These are phyloP conservation scores for Pantherophis alleghaniensis DNA, from an alignment of 2,797 vertebrate genomes.

Conservation along the genomic window DNA sequence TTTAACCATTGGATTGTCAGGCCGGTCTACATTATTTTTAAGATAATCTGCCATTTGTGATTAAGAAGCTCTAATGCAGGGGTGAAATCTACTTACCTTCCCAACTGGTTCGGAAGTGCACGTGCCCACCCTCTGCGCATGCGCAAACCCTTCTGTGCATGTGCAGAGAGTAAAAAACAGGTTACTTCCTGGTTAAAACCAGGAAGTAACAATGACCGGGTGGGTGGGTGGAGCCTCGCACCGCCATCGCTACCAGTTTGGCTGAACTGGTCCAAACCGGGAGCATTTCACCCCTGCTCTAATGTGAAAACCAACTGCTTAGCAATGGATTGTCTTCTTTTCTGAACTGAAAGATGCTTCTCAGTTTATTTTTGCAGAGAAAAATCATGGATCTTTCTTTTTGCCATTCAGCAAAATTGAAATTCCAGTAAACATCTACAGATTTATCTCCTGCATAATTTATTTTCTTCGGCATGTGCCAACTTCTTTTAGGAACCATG, in stretches of 20 bases:
- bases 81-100: no score
- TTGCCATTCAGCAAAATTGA: slow-evolving; percentile 43
- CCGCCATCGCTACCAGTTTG: no score
- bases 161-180: no score
- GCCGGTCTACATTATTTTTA: slow-evolving; percentile 47
- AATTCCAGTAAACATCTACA: slow-evolving; percentile 45
- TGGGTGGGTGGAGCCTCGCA: no score
- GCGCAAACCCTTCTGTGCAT: no score
- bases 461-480: slow-evolving; percentile 33
- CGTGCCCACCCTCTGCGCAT: no score
- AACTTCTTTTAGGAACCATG: slow-evolving; percentile 11
- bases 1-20: slow-evolving; percentile 47
- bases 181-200: no score
- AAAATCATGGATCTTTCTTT: slow-evolving; percentile 54
- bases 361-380: slow-evolving; percentile 40
- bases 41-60: slow-evolving; percentile 39
- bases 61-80: slow-evolving; percentile 3
- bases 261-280: no score
- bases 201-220: no score
- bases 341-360: slow-evolving; percentile 38
- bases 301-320: slow-evolving; percentile 28
- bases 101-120: no score
- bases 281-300: no score
- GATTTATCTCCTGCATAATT: slow-evolving; percentile 38
- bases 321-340: slow-evolving; percentile 50